Evolutionary conservation across 2,888 invertebrate species (phyloP).

Genomic region (Microctonus brassicae): DNA sequence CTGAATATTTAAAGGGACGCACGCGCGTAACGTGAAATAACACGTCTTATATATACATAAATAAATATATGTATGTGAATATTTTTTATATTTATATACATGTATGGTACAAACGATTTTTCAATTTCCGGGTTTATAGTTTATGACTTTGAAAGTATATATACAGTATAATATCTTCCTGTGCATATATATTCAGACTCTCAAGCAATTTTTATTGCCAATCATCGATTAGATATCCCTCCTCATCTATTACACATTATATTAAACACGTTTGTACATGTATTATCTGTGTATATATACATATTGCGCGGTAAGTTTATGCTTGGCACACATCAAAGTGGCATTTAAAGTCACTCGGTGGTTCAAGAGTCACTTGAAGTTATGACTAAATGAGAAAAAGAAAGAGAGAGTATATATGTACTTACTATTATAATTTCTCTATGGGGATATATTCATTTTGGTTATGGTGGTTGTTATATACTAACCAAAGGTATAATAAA

Average conservation of each 20-base stretch:
- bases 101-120: constrained; percentile 9
- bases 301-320: constrained; percentile 15
- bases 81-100: not conserved
- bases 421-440: not conserved
- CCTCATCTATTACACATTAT: not conserved
- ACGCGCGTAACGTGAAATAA: constrained; percentile 11
- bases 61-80: too few relatives aligned
- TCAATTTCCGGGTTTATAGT: constrained; percentile 27
- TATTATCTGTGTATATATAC: not conserved
- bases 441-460: not conserved
- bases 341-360: constrained; percentile 28
- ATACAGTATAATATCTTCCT: constrained; percentile 17
- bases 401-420: not conserved
- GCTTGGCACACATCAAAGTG: constrained; percentile 22
- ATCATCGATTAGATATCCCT: constrained; percentile 26
- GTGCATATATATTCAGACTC: not conserved
- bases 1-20: too few relatives aligned
- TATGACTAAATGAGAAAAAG: constrained; percentile 11
- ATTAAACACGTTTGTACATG: not conserved
- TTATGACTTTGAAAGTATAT: constrained; percentile 21
- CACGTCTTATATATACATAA: constrained; percentile 3
- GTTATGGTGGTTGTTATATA: not conserved
- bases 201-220: constrained; percentile 26
- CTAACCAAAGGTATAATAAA: not conserved
- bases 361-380: constrained; percentile 9